Conservation (phyloP, 2,888 invertebrate genomes). For the Zaprionus obscuricornis region DNA sequence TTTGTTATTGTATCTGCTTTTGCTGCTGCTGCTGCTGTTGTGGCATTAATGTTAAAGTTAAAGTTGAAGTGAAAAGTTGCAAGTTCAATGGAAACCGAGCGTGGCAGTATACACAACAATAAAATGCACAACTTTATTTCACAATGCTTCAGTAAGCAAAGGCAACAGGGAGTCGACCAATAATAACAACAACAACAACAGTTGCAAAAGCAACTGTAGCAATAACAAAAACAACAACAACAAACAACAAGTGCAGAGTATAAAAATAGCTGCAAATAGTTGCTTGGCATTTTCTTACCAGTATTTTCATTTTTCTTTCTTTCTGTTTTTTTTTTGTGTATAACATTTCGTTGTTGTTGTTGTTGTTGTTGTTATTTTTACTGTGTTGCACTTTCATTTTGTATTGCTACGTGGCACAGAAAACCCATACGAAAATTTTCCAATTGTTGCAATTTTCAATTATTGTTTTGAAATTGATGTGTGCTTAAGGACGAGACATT, state of each 20-base stretch:
- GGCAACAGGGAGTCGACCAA: conserved; percentile 37
- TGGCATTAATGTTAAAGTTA: conserved; percentile 26
- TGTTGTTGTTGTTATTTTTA: background rate
- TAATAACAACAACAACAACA: conserved; percentile 1
- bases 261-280: conserved; percentile 18
- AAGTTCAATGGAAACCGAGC: conserved; percentile 23
- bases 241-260: background rate
- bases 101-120: conserved; percentile 18
- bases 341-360: conserved; percentile 11
- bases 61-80: no score
- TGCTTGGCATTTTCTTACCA: conserved; percentile 34
- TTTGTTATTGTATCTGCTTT: no score
- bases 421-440: conserved; percentile 47
- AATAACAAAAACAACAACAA: conserved; percentile 4
- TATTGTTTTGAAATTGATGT: conserved; percentile 76
- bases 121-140: conserved; percentile 53
- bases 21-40: background rate
- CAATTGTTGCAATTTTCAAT: conserved; percentile 77
- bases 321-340: background rate
- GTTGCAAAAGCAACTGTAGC: conserved; percentile 13
- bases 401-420: conserved; percentile 38
- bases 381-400: conserved; percentile 38
- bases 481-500: conserved; percentile 67
- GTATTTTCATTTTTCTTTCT: background rate
- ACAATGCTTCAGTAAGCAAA: conserved; percentile 24